Conservation (phyloP, 2,888 invertebrate species). For the Chymomyza fuscimana region DNA sequence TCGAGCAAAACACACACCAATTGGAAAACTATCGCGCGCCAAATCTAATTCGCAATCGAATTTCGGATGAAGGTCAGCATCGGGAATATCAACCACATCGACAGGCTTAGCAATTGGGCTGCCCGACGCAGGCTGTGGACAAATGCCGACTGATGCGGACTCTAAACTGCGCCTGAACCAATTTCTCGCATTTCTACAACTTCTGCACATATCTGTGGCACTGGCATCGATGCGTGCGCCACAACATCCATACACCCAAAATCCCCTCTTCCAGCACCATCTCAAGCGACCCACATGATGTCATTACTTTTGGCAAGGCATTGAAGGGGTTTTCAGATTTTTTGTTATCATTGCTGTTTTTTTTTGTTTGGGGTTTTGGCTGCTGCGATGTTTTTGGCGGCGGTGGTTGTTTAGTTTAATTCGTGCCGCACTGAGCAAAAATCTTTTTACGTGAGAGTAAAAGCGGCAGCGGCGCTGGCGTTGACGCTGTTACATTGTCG, state of each 20-base stretch:
- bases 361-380: conserved; percentile 27
- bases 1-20: conserved; percentile 30
- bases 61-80: conserved; percentile 64
- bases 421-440: conserved; percentile 57
- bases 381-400: conserved; percentile 20
- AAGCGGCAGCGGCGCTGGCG: conserved; percentile 49
- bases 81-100: conserved; percentile 9
- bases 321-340: conserved; percentile 25
- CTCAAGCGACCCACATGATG: conserved; percentile 56
- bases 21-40: conserved; percentile 59
- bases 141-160: conserved; percentile 67
- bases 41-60: conserved; percentile 67
- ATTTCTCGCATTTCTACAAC: conserved; percentile 52
- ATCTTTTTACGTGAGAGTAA: conserved; percentile 70
- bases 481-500: conserved; percentile 18
- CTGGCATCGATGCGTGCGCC: conserved; percentile 39
- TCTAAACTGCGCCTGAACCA: conserved; percentile 57
- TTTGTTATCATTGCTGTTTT: conserved; percentile 17
- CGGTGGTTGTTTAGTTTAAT: conserved; percentile 68
- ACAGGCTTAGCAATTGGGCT: conserved; percentile 24
- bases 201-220: conserved; percentile 31
- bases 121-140: conserved; percentile 58
- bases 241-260: neutral
- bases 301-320: conserved; percentile 59
- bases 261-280: neutral